Percentiles rank a stretch among this genome's conserved stretches.
Conservation (phyloP, 1,140 invertebrate genomes). For the Maniola jurtina region DNA sequence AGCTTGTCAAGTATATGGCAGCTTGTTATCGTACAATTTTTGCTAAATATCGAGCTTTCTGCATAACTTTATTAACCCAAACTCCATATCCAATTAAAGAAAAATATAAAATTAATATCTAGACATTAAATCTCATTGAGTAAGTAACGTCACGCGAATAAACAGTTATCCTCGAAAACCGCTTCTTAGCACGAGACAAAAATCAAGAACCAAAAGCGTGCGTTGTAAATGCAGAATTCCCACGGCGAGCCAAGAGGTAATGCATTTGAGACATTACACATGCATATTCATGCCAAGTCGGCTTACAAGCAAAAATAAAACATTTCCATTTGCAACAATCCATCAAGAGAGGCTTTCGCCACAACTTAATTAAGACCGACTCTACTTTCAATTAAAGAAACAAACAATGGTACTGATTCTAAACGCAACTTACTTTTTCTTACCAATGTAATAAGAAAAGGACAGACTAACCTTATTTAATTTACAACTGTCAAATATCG, state of each 20-base stretch:
- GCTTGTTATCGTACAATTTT: background rate
- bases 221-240: constrained; percentile 48
- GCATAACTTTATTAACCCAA: too few species aligned
- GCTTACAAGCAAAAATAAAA: constrained; percentile 43
- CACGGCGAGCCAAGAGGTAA: constrained; percentile 49
- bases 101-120: constrained; percentile 21
- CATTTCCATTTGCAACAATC: constrained; percentile 59
- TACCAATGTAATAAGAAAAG: too few species aligned
- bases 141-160: constrained; percentile 21
- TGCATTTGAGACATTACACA: constrained; percentile 57
- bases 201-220: constrained; percentile 35
- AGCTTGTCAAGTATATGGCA: too few species aligned
- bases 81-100: constrained; percentile 12
- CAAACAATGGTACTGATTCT: too few species aligned
- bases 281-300: constrained; percentile 51
- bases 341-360: constrained; percentile 59
- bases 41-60: background rate
- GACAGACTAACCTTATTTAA: too few species aligned
- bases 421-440: too few species aligned
- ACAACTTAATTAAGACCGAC: constrained; percentile 60
- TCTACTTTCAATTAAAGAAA: constrained; percentile 65
- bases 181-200: constrained; percentile 38
- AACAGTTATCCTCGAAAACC: constrained; percentile 24
- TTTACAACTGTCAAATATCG: too few species aligned
- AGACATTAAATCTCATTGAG: constrained; percentile 10